These are phyloP conservation scores for Styela clava DNA, from an alignment of 23 tunicate species.

Conservation along the genomic window DNA sequence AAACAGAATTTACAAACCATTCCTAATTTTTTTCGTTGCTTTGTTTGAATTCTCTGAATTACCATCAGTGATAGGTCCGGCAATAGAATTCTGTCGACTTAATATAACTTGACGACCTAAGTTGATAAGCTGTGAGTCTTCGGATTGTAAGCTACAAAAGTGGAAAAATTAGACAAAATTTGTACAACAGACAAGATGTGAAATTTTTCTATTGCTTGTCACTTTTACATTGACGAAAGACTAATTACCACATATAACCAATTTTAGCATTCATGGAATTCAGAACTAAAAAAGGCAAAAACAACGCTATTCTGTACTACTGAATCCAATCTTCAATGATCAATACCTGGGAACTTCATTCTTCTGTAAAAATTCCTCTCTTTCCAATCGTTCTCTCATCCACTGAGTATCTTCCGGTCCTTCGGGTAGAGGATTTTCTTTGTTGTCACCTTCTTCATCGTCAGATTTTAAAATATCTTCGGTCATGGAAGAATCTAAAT, in stretches of 20 bases:
- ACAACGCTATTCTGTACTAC: too few relatives aligned
- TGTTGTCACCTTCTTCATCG: slow-evolving; percentile 36
- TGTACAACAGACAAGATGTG: not conserved
- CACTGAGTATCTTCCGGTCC: slow-evolving; percentile 73
- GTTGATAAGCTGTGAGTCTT: slow-evolving; percentile 49
- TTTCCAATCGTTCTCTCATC: slow-evolving; percentile 65
- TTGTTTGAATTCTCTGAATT: not conserved
- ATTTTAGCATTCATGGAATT: too few relatives aligned
- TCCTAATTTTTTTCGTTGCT: not conserved
- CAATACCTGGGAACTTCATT: slow-evolving; percentile 18
- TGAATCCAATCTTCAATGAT: too few relatives aligned
- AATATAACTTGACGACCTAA: slow-evolving; percentile 31
- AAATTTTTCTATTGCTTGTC: too few relatives aligned
- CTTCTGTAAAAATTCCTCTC: slow-evolving; percentile 61
- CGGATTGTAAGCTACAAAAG: slow-evolving; percentile 7
- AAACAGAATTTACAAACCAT: not conserved
- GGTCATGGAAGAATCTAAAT: slow-evolving; percentile 40
- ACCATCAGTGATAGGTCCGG: not conserved
- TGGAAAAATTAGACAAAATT: not conserved
- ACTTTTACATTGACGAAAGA: too few relatives aligned
- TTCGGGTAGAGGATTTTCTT: slow-evolving; percentile 11
- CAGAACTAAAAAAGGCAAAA: too few relatives aligned
- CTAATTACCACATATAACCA: too few relatives aligned
- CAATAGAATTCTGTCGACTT: slow-evolving; percentile 18
- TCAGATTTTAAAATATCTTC: slow-evolving; percentile 56